Evolutionary conservation across 2,113 vertebrate species (phyloP).

Genomic region (Lontra canadensis): DNA sequence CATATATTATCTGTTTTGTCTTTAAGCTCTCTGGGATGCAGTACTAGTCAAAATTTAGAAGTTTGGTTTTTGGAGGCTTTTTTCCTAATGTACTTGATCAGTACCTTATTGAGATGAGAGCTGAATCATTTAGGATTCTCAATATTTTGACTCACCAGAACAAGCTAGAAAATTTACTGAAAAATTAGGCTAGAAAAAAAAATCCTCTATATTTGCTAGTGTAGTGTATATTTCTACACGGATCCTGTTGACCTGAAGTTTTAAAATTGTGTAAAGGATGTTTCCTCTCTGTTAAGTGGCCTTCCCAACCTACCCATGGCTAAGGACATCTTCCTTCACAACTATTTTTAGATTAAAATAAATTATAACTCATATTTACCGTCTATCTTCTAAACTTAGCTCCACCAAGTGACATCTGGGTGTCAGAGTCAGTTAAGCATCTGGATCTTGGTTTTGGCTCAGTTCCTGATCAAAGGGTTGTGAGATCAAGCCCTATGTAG

Average conservation of each 20-base stretch:
- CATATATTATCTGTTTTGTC: background rate
- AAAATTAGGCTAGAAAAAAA: background rate
- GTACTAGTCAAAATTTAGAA: background rate
- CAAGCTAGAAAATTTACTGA: background rate
- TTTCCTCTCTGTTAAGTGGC: background rate
- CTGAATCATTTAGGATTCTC: background rate
- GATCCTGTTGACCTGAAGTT: background rate
- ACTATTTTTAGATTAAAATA: background rate
- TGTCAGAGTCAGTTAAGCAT: background rate
- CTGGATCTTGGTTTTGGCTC: background rate
- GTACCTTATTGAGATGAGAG: background rate
- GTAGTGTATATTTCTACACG: background rate
- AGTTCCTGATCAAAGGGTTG: background rate
- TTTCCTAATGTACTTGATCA: background rate
- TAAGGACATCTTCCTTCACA: background rate
- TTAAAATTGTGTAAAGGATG: background rate
- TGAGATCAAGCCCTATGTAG: background rate
- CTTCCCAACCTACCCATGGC: background rate
- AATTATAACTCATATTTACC: background rate
- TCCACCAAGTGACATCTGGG: background rate
- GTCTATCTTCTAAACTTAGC: background rate
- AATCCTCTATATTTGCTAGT: background rate
- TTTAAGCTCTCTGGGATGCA: background rate
- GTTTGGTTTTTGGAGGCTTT: background rate
- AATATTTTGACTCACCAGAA: background rate